A percentile compares a stretch with the other conserved stretches of the same genome.
phyloP scores from a whole-genome alignment of 2,888 invertebrate genomes.

The Tyria jacobaeae region DNA sequence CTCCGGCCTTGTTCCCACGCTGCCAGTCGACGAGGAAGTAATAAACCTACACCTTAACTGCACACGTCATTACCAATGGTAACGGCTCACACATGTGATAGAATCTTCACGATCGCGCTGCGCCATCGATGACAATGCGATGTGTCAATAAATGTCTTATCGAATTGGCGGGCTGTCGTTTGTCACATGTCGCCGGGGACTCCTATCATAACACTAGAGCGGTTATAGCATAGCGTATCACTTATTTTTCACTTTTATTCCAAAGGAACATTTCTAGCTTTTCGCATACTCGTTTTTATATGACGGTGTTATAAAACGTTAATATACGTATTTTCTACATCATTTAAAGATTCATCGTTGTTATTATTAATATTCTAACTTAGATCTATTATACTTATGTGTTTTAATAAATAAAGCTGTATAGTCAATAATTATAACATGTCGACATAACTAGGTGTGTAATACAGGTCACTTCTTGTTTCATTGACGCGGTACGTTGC shows the following conservation, averaged over 20 bases:
- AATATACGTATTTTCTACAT: not conserved
- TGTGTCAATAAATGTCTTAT: conserved; percentile 79
- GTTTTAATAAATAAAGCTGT: no score
- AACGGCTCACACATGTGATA: conserved; percentile 78
- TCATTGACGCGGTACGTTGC: no score
- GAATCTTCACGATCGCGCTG: conserved; percentile 69
- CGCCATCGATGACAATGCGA: conserved; percentile 51
- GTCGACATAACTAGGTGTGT: not conserved
- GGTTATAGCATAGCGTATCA: conserved; percentile 36
- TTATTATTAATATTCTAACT: not conserved
- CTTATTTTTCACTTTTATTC: conserved; percentile 34
- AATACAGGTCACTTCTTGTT: not conserved
- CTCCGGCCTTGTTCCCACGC: conserved; percentile 81
- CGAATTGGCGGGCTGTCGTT: conserved; percentile 68
- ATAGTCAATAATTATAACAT: not conserved
- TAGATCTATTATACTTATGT: no score
- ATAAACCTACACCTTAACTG: conserved; percentile 85
- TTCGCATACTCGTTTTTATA: not conserved
- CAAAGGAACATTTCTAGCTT: conserved; percentile 17
- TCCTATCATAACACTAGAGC: conserved; percentile 51
- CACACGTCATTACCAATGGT: conserved; percentile 83
- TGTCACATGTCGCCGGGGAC: conserved; percentile 50
- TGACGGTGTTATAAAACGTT: not conserved
- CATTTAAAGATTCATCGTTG: not conserved
- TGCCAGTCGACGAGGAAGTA: conserved; percentile 79